Evolutionary conservation across 2,888 invertebrate species (phyloP).

Genomic region (Camponotus fellah): DNA sequence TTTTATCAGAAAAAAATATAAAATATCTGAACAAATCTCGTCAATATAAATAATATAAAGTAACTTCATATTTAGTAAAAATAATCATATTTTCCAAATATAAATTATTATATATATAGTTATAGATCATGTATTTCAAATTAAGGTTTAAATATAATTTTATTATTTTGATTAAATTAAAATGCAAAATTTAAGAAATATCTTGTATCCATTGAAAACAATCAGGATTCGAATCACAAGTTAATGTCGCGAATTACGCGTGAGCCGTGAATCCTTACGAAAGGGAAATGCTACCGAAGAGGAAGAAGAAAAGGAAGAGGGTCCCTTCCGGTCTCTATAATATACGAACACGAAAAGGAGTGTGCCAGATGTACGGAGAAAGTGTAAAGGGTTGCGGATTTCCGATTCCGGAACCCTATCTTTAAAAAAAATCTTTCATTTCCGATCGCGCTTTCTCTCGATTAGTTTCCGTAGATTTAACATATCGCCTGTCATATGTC

Average conservation of each 20-base stretch:
- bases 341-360: slow-evolving; percentile 49
- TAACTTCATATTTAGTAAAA: neutral
- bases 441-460: slow-evolving; percentile 37
- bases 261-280: slow-evolving; percentile 63
- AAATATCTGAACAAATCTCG: neutral
- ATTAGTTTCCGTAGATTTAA: slow-evolving; percentile 3
- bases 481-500: neutral
- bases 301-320: slow-evolving; percentile 55
- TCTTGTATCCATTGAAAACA: neutral
- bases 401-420: slow-evolving; percentile 67
- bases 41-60: neutral
- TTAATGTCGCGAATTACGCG: slow-evolving; percentile 50
- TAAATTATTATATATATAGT: neutral
- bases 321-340: slow-evolving; percentile 66
- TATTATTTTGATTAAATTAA: slow-evolving; percentile 1
- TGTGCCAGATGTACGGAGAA: slow-evolving; percentile 71
- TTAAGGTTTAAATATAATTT: neutral
- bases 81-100: neutral
- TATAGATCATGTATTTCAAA: neutral
- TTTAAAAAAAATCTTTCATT: slow-evolving; percentile 37
- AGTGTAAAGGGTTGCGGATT: slow-evolving; percentile 72
- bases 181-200: neutral
- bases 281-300: slow-evolving; percentile 48
- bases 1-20: neutral
- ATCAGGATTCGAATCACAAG: slow-evolving; percentile 48